Evolutionary conservation across 1,140 invertebrate species (phyloP).

Genomic region (Amyelois transitella): DNA sequence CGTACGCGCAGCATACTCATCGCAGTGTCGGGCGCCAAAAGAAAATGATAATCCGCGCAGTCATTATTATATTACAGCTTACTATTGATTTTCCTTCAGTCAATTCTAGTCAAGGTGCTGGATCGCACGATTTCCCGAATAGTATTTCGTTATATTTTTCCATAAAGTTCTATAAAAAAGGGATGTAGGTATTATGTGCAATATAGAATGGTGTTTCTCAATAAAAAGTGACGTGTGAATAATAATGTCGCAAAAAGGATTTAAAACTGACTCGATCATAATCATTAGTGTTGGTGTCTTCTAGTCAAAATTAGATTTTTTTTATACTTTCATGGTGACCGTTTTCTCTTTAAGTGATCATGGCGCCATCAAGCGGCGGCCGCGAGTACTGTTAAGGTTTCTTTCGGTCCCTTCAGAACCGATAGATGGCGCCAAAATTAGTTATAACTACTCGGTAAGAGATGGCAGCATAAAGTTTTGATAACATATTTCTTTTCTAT

Average conservation of each 20-base stretch:
- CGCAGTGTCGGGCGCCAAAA: slow-evolving; percentile 53
- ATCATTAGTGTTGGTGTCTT: neutral
- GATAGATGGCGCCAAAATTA: slow-evolving; percentile 21
- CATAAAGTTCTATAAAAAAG: neutral
- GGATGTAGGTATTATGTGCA: neutral
- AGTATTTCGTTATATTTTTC: neutral
- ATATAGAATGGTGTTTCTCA: neutral
- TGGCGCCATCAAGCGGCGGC: slow-evolving; percentile 72
- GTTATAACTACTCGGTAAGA: slow-evolving; percentile 63
- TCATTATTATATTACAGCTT: slow-evolving; percentile 58
- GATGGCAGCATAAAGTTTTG: slow-evolving; percentile 44
- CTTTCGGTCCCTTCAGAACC: slow-evolving; percentile 37
- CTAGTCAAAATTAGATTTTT: slow-evolving; percentile 10
- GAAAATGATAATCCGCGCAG: slow-evolving; percentile 63
- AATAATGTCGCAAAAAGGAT: neutral
- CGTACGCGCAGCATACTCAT: slow-evolving; percentile 48
- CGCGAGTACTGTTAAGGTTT: slow-evolving; percentile 55
- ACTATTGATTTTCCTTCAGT: slow-evolving; percentile 62
- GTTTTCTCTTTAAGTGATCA: slow-evolving; percentile 62
- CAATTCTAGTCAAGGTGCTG: slow-evolving; percentile 35
- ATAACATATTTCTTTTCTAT: neutral
- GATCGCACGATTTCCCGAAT: slow-evolving; percentile 35
- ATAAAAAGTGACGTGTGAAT: slow-evolving; percentile 16
- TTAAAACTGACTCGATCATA: neutral
- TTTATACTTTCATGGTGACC: slow-evolving; percentile 70